Evolutionary conservation across 1,140 invertebrate species (phyloP).

Genomic region (Orchesella cincta): DNA sequence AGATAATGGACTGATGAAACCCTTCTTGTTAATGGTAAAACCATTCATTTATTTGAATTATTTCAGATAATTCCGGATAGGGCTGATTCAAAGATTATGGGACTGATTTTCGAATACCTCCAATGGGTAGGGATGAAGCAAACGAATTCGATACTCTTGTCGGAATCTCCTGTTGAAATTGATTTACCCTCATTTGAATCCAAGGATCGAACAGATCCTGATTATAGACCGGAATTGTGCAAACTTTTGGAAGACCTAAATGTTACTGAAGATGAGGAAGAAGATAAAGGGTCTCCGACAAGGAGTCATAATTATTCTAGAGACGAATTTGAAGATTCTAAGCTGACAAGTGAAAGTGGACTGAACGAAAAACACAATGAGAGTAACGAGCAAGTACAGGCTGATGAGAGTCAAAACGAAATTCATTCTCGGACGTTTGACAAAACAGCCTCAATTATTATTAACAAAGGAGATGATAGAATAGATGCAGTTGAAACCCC

Average conservation of each 20-base stretch:
- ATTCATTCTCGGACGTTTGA: too few relatives aligned
- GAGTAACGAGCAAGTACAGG: too few relatives aligned
- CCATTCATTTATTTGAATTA: too few relatives aligned
- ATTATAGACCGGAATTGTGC: slow-evolving; percentile 13
- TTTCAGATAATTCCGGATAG: slow-evolving; percentile 5
- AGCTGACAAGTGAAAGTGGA: neutral
- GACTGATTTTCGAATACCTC: slow-evolving; percentile 41
- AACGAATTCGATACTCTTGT: slow-evolving; percentile 19
- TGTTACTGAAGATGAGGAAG: neutral
- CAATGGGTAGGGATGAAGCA: slow-evolving; percentile 43
- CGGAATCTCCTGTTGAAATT: slow-evolving; percentile 37
- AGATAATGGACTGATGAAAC: too few relatives aligned
- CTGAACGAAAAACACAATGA: too few relatives aligned
- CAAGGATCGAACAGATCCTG: neutral
- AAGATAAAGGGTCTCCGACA: neutral
- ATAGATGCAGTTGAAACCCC: too few relatives aligned
- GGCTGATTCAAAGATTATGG: slow-evolving; percentile 30
- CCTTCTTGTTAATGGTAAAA: too few relatives aligned
- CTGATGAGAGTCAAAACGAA: too few relatives aligned
- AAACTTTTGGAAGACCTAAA: neutral
- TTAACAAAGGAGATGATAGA: too few relatives aligned
- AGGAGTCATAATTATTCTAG: slow-evolving; percentile 9
- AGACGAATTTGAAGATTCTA: slow-evolving; percentile 16
- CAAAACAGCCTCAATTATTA: too few relatives aligned
- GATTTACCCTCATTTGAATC: slow-evolving; percentile 8